These are phyloP conservation scores for Paradisaea rubra DNA, from an alignment of 2,113 vertebrate species.

Conservation along the genomic window DNA sequence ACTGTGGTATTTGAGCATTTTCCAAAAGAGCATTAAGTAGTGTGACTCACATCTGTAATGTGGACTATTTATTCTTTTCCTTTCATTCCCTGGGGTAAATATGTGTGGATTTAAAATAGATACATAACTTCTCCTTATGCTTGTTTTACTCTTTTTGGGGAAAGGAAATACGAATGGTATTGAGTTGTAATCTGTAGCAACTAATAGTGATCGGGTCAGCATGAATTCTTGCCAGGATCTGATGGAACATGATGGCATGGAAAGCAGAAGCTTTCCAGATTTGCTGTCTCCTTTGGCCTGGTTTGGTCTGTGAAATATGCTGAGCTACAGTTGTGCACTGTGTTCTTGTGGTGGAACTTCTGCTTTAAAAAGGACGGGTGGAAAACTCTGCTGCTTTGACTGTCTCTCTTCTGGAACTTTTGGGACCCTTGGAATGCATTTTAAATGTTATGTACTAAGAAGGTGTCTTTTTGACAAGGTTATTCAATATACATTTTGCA, in stretches of 20 bases:
- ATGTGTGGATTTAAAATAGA: constrained; percentile 56
- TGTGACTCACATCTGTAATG: constrained; percentile 56
- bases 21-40: constrained; percentile 56
- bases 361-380: neutral
- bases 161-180: constrained; percentile 29
- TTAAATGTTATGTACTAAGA: neutral
- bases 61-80: constrained; percentile 50
- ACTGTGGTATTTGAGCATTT: constrained; percentile 40
- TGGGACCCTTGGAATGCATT: neutral
- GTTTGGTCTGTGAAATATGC: neutral
- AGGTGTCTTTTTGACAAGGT: neutral
- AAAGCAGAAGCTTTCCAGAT: constrained; percentile 54
- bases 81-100: constrained; percentile 43
- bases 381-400: neutral
- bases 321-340: neutral
- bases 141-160: constrained; percentile 20
- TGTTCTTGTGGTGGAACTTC: neutral
- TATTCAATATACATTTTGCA: neutral
- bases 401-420: neutral
- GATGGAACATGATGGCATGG: constrained; percentile 46
- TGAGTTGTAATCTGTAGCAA: constrained; percentile 56
- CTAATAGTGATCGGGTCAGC: constrained; percentile 53
- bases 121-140: neutral
- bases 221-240: constrained; percentile 62
- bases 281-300: constrained; percentile 30